Percentiles rank a stretch among this genome's conserved stretches.
Evolutionary conservation across 2,888 invertebrate species (phyloP).

Genomic region (Microplitis deprimator): DNA sequence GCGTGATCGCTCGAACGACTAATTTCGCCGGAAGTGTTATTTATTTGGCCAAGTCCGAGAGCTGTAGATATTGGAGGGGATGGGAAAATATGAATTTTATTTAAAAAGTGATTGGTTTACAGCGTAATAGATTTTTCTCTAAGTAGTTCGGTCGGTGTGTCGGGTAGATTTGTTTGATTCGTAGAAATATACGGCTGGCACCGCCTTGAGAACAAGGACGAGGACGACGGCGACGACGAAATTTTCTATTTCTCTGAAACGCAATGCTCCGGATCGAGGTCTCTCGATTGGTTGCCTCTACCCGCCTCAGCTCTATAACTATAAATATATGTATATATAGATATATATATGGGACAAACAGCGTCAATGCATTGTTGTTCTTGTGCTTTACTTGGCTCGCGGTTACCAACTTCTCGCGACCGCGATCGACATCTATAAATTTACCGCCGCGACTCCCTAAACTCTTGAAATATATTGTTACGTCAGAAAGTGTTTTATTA

Average conservation of each 20-base stretch:
- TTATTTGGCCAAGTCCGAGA: no score
- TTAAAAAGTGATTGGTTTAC: no score
- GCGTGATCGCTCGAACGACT: no score
- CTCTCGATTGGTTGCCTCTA: slow-evolving; percentile 22
- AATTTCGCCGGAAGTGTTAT: no score
- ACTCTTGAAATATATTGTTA: neutral
- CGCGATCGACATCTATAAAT: slow-evolving; percentile 23
- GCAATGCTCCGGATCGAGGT: slow-evolving; percentile 34
- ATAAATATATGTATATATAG: no score
- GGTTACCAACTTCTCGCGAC: slow-evolving; percentile 23
- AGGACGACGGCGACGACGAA: slow-evolving; percentile 25
- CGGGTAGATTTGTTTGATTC: slow-evolving; percentile 15
- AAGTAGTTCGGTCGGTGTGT: no score
- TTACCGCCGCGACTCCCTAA: neutral
- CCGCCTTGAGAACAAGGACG: neutral
- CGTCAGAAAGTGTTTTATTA: neutral
- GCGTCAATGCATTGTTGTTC: slow-evolving; percentile 22
- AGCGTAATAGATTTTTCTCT: no score
- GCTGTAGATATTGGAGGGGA: no score
- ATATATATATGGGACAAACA: neutral
- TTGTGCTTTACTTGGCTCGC: neutral
- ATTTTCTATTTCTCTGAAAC: slow-evolving; percentile 30
- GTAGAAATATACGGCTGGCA: no score
- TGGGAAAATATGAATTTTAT: no score
- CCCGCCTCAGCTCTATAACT: neutral